Percentiles rank a stretch among this genome's conserved stretches.
Conservation (phyloP, 2,888 invertebrate genomes). For the Yponomeuta evonymella region DNA sequence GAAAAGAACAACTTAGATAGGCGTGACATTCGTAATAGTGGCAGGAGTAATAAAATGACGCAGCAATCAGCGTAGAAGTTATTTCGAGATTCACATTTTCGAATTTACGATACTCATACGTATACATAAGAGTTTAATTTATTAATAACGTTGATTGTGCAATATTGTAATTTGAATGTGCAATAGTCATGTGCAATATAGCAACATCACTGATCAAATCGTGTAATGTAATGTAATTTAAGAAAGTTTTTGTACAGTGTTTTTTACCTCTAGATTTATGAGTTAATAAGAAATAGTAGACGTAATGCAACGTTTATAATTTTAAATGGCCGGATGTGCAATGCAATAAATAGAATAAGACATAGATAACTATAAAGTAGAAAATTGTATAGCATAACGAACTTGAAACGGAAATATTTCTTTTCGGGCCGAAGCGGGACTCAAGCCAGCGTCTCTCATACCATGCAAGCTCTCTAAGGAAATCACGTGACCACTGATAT, state of each 20-base stretch:
- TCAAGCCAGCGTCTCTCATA: too few species aligned
- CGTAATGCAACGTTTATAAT: neutral
- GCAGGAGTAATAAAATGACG: constrained; percentile 35
- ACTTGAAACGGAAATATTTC: too few species aligned
- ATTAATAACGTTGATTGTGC: neutral
- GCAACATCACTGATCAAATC: constrained; percentile 5
- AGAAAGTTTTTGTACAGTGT: constrained; percentile 4
- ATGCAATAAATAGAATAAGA: constrained; percentile 56
- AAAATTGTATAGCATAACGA: too few species aligned
- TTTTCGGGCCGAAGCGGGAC: too few species aligned
- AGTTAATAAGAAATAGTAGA: neutral
- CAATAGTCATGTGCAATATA: constrained; percentile 54
- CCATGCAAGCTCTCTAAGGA: too few species aligned
- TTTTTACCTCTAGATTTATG: neutral
- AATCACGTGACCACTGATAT: too few species aligned
- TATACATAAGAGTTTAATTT: neutral
- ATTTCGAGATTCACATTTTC: neutral
- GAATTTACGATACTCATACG: neutral
- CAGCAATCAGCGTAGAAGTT: neutral
- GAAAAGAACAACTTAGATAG: constrained; percentile 29
- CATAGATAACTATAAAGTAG: neutral
- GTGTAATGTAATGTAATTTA: neutral
- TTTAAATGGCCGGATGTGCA: constrained; percentile 67
- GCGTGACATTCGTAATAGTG: constrained; percentile 32
- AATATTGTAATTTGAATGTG: constrained; percentile 27